Evolutionary conservation across 2,113 vertebrate genomes (phyloP), one percentile per base, ranked within the genome.

Genomic region (Meles meles): DNA sequence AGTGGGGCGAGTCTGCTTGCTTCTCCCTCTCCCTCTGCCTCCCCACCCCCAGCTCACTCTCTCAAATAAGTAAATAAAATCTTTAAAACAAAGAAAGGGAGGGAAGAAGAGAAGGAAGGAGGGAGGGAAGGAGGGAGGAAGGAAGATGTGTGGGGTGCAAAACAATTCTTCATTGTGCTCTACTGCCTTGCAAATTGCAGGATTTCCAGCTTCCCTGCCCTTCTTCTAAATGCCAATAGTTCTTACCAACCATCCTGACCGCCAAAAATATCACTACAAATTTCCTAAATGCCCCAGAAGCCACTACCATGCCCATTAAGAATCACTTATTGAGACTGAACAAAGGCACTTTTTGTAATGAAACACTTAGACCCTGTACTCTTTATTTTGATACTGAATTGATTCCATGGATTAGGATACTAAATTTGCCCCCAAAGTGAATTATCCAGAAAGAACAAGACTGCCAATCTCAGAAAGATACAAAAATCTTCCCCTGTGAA

Each of bases 331-430:
- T 90, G 39, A 76, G 29, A 82, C 39, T 55, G 29, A 93, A 72
- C 42, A 84, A 90, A 88, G 52, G 9, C 42, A 84, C 44, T 37
- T 88, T 95, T 94, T 81, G n/a, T 85, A 90, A 80, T 83, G 76
- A 95, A 55, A 25, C 57, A 85, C 47, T 55, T 39, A 34, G 29
- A 81, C 55, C 10, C 4, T 94, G 61, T 34, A 87, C 15, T 21
- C 80, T 96, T 90, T 83, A 74, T 83, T 96, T 77, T 91, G 55
- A 95, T 55, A 72, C 25, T 77, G 49, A 87, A 42, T 79, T 95
- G 20, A 59, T 90, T 81, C 90, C 94, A 82, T 93, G 63, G 42
- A 90, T 74, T 52, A 88, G 37, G n/a, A 83, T 71, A 93, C 39
- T 63, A 10, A 93, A 76, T 94, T 93, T 49, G 3, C 44, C 20